Conservation (phyloP, 1,140 invertebrate species). For the Asobara japonica region DNA sequence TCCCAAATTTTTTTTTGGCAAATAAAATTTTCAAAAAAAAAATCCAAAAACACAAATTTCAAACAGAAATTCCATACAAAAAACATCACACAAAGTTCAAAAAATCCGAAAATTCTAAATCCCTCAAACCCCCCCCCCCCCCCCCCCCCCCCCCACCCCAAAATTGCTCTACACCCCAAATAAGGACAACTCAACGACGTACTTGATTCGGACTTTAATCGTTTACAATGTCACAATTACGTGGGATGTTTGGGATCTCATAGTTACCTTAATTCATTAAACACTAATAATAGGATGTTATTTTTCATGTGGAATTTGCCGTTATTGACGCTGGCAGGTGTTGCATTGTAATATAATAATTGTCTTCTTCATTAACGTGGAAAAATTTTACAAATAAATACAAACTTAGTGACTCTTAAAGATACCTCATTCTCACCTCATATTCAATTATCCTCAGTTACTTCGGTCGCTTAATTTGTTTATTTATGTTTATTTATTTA, state of each 20-base stretch:
- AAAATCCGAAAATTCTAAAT: no score
- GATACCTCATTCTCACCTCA: background rate
- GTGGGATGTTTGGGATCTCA: background rate
- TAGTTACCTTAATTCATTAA: background rate
- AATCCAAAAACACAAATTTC: no score
- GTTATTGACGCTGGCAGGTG: conserved; percentile 10
- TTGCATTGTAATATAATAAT: background rate
- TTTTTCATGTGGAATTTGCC: no score
- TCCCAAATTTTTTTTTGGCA: no score
- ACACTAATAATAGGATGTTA: no score
- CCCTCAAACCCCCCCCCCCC: no score
- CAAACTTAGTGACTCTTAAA: conserved; percentile 19
- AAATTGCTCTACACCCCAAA: background rate
- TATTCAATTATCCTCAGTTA: background rate
- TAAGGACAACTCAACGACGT: background rate
- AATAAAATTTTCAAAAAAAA: no score
- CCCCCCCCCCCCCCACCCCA: no score
- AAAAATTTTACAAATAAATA: conserved; percentile 23
- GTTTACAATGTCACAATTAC: background rate
- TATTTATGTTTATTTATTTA: background rate
- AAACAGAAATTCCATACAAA: no score
- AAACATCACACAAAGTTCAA: no score
- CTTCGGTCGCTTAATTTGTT: background rate
- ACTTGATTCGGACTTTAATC: background rate
- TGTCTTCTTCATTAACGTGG: background rate